Percentiles rank a stretch among this genome's conserved stretches.
These are phyloP conservation scores for Antigone vipio DNA, from an alignment of 2,113 vertebrate genomes.

Conservation along the genomic window DNA sequence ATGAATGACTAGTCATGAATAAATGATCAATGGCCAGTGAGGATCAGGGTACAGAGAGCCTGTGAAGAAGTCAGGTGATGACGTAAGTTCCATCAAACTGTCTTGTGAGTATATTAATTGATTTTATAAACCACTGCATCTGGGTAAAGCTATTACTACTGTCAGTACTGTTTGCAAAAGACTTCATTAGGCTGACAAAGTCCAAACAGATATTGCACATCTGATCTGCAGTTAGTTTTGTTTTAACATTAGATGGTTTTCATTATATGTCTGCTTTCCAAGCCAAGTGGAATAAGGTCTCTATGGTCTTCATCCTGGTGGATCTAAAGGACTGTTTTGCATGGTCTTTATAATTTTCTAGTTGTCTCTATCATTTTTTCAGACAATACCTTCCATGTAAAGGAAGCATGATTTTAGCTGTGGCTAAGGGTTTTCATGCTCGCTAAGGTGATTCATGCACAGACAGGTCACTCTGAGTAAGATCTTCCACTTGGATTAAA, in stretches of 20 bases:
- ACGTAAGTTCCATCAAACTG: not conserved
- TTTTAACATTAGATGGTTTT: not conserved
- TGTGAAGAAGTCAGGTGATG: not conserved
- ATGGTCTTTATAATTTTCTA: not conserved
- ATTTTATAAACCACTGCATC: not conserved
- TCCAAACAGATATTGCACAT: not conserved
- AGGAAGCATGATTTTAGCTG: not conserved
- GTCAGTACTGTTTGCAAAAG: not conserved
- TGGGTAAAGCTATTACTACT: not conserved
- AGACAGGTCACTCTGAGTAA: not conserved
- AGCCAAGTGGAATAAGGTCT: not conserved
- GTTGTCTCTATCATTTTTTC: not conserved
- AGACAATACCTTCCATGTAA: not conserved
- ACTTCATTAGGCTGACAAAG: not conserved
- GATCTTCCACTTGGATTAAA: not conserved
- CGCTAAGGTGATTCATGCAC: not conserved
- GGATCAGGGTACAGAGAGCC: not conserved
- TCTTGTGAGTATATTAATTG: not conserved
- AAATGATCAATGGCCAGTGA: not conserved
- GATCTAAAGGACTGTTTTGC: not conserved
- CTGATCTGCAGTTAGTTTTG: not conserved
- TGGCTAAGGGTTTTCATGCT: not conserved
- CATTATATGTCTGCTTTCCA: not conserved
- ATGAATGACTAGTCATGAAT: not conserved
- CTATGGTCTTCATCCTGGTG: rapidly evolving